These are phyloP conservation scores for Diplosoma virens DNA, from an alignment of 23 tunicate genomes.

Conservation along the genomic window DNA sequence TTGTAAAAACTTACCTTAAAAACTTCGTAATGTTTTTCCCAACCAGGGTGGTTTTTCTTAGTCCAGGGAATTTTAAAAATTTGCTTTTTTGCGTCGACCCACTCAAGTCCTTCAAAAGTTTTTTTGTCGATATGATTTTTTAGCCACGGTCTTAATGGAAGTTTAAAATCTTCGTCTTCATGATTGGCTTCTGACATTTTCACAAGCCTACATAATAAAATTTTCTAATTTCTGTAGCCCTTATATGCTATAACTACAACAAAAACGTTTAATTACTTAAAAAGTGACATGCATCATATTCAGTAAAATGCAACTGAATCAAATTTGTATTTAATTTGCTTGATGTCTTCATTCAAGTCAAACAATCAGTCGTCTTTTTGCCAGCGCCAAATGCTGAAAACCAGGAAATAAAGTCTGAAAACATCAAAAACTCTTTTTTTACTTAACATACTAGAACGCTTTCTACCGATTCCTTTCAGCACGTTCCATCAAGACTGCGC, in stretches of 20 bases:
- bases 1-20: conserved; percentile 9
- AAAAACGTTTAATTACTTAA: background rate
- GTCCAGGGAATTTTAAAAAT: conserved; percentile 44
- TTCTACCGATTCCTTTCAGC: no score
- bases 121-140: conserved; percentile 41
- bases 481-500: no score
- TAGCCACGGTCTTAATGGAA: conserved; percentile 61
- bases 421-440: no score
- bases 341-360: no score
- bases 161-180: conserved; percentile 42
- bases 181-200: background rate
- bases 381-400: no score
- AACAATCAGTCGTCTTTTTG: no score
- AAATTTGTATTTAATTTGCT: no score
- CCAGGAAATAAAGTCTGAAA: no score
- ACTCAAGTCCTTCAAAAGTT: conserved; percentile 13
- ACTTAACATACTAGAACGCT: no score
- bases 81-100: conserved; percentile 1
- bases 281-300: no score
- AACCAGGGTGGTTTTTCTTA: conserved; percentile 37
- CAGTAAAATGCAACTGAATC: no score
- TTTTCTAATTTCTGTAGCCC: background rate
- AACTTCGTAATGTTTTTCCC: conserved; percentile 31
- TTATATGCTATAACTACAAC: background rate
- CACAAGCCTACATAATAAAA: no score